Percentiles rank a stretch among this genome's conserved stretches.
Evolutionary conservation across 2,113 vertebrate genomes (phyloP).

Genomic region (Ptilonorhynchus violaceus): DNA sequence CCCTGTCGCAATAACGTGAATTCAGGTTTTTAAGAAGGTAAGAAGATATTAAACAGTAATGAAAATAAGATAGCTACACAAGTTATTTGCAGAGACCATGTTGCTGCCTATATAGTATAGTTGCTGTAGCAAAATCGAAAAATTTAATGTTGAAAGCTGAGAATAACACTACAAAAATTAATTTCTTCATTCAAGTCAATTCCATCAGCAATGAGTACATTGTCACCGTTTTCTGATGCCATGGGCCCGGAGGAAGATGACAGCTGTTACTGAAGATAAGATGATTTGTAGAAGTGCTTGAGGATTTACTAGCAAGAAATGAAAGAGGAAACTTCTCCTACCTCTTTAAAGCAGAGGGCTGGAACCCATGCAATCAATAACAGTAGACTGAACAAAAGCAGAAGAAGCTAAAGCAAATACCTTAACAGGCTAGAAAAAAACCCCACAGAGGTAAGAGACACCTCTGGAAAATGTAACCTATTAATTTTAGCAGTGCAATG

Average conservation of each 20-base stretch:
- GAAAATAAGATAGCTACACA: background rate
- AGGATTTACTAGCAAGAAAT: constrained; percentile 19
- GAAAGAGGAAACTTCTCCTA: constrained; percentile 7
- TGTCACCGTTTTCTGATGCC: background rate
- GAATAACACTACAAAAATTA: background rate
- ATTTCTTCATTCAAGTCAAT: background rate
- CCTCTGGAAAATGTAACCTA: background rate
- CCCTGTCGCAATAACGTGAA: background rate
- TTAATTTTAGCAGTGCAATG: background rate
- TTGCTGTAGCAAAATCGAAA: background rate
- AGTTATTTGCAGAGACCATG: background rate
- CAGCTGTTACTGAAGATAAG: background rate
- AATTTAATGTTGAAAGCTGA: background rate
- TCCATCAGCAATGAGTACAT: background rate
- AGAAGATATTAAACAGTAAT: background rate
- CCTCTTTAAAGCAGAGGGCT: constrained; percentile 11
- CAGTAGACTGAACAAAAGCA: background rate
- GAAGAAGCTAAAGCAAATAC: background rate
- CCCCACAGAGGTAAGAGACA: background rate
- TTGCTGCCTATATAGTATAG: background rate
- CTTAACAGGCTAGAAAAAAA: background rate
- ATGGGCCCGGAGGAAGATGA: background rate
- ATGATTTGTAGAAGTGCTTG: background rate
- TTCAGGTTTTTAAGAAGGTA: background rate
- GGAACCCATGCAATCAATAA: constrained; percentile 10